Conservation (phyloP, 2,888 invertebrate genomes). For the Ennomos quercinarius region DNA sequence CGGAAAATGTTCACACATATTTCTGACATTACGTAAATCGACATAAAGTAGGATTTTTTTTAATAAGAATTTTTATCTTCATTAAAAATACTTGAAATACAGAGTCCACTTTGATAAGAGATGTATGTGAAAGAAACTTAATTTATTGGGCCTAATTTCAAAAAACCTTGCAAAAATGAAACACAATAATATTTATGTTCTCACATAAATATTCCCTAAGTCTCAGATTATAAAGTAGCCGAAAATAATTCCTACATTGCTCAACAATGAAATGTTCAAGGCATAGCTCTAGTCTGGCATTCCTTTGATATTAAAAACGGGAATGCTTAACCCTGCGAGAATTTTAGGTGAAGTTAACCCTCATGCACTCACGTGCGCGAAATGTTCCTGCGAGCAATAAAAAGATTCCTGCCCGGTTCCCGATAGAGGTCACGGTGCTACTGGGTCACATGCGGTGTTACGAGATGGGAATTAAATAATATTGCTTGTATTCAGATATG, state of each 20-base stretch:
- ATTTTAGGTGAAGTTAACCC: slow-evolving; percentile 27
- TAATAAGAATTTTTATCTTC: too few species aligned
- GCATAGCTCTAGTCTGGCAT: slow-evolving; percentile 10
- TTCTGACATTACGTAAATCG: too few species aligned
- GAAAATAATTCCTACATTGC: slow-evolving; percentile 2
- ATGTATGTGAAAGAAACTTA: too few species aligned
- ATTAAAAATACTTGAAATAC: too few species aligned
- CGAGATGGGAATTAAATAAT: slow-evolving; percentile 20
- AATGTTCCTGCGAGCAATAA: slow-evolving; percentile 47
- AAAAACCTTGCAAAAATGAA: too few species aligned
- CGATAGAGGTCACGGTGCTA: slow-evolving; percentile 48
- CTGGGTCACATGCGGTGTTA: slow-evolving; percentile 54
- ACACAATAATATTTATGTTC: too few species aligned
- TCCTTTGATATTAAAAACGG: slow-evolving; percentile 29
- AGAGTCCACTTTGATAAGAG: too few species aligned
- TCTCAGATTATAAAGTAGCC: not conserved
- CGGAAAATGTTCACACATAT: too few species aligned
- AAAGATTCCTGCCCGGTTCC: slow-evolving; percentile 49
- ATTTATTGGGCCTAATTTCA: too few species aligned
- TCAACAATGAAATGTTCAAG: slow-evolving; percentile 8
- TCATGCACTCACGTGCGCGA: slow-evolving; percentile 31
- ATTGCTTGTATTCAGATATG: slow-evolving; percentile 9
- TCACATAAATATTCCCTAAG: too few species aligned
- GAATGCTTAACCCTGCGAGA: slow-evolving; percentile 19
- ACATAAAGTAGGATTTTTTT: too few species aligned